A percentile compares a stretch with the other conserved stretches of the same genome.
Conservation (phyloP, 2,888 invertebrate genomes). For the Andrena bucephala region DNA sequence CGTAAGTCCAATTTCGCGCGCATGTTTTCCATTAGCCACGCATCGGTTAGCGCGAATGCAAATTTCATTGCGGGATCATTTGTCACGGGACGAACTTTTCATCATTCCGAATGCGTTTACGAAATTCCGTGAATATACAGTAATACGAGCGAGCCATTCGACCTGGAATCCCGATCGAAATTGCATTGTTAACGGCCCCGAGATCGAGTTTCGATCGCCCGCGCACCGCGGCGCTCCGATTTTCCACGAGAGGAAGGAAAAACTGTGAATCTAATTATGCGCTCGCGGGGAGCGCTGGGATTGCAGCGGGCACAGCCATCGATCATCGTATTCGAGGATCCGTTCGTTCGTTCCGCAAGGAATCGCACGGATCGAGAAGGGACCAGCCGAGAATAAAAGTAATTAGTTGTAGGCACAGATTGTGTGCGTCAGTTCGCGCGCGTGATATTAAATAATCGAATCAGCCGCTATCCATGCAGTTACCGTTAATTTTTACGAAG, state of each 20-base stretch:
- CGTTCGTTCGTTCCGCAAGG: constrained; percentile 5
- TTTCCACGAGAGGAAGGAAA: constrained; percentile 3
- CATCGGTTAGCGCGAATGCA: constrained; percentile 48
- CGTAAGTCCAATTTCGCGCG: constrained; percentile 47
- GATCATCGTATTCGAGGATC: constrained; percentile 29
- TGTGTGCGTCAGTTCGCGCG: not conserved
- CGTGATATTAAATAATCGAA: constrained; percentile 18
- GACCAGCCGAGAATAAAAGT: constrained; percentile 8
- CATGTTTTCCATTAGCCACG: constrained; percentile 52
- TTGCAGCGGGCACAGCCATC: not conserved
- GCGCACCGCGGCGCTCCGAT: not conserved
- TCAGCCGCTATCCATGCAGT: not conserved
- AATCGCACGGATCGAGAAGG: not conserved
- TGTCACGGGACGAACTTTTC: constrained; percentile 54
- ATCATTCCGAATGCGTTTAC: constrained; percentile 42
- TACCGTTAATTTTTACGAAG: constrained; percentile 6
- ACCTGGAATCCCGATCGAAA: constrained; percentile 30
- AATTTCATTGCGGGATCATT: constrained; percentile 55
- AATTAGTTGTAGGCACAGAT: constrained; percentile 28
- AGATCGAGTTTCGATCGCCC: constrained; percentile 26
- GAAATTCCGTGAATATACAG: not conserved
- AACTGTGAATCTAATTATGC: constrained; percentile 29
- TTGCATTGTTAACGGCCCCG: constrained; percentile 31
- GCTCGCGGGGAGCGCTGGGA: not conserved
- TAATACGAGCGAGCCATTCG: constrained; percentile 1